These are phyloP conservation scores for Sesia bembeciformis DNA, from an alignment of 2,888 invertebrate genomes.

Conservation along the genomic window DNA sequence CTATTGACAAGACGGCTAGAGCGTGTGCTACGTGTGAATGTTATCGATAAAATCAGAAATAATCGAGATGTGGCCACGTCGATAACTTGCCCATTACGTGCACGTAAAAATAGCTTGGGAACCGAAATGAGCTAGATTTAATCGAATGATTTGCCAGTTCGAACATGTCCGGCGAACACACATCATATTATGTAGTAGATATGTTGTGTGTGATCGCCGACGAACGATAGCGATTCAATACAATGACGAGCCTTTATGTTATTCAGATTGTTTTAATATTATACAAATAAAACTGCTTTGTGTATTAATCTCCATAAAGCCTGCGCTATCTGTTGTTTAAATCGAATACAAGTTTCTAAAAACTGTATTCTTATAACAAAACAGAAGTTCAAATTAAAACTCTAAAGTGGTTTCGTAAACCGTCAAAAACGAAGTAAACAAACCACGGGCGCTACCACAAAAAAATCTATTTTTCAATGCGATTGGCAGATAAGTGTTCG, in stretches of 20 bases:
- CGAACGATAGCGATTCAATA: too few relatives aligned
- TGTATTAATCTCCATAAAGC: too few relatives aligned
- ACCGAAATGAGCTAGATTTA: constrained; percentile 42
- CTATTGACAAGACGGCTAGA: constrained; percentile 58
- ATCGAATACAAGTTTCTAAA: too few relatives aligned
- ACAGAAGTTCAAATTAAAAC: constrained; percentile 20
- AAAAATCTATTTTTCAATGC: constrained; percentile 26
- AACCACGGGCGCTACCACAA: constrained; percentile 27
- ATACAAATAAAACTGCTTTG: too few relatives aligned
- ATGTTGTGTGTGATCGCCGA: too few relatives aligned
- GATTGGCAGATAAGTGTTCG: constrained; percentile 41
- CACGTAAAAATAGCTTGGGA: constrained; percentile 44
- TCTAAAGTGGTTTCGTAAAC: constrained; percentile 1
- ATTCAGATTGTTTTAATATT: too few relatives aligned
- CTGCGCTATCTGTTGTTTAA: too few relatives aligned
- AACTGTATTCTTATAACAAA: constrained; percentile 1
- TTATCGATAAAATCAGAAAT: constrained; percentile 63
- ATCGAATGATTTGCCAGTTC: constrained; percentile 16
- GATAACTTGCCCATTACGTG: constrained; percentile 62
- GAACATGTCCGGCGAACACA: neutral
- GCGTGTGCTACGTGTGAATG: constrained; percentile 74
- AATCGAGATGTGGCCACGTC: constrained; percentile 58
- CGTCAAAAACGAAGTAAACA: constrained; percentile 21
- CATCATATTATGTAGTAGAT: too few relatives aligned
- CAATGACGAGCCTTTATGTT: too few relatives aligned